Percentiles rank a stretch among this genome's conserved stretches.
Conservation (phyloP, 2,113 vertebrate genomes). For the Colaptes auratus region DNA sequence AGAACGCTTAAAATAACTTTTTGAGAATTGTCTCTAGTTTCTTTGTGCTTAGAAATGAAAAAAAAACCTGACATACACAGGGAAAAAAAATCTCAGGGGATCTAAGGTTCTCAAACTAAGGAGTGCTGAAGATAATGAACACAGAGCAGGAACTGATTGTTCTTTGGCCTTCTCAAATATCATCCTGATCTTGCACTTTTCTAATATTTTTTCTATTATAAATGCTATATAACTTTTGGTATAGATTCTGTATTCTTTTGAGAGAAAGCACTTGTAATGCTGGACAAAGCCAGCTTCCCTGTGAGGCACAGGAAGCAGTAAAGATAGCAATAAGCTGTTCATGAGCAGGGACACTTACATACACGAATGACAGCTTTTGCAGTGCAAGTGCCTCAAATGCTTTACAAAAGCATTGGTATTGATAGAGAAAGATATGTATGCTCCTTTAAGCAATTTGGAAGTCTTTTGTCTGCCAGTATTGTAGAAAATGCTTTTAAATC, state of each 20-base stretch:
- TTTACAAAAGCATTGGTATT: not conserved
- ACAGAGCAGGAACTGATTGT: not conserved
- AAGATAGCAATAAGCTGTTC: not conserved
- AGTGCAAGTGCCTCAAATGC: not conserved
- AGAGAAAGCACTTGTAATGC: not conserved
- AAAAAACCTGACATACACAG: not conserved
- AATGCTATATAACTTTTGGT: not conserved
- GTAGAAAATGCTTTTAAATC: not conserved
- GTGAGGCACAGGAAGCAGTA: not conserved
- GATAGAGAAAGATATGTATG: not conserved
- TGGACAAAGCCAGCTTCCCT: not conserved
- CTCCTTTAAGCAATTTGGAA: not conserved
- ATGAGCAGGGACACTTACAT: not conserved
- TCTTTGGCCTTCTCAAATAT: not conserved
- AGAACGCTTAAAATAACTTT: not conserved
- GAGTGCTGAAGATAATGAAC: not conserved
- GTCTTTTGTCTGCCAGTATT: not conserved
- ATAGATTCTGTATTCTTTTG: not conserved
- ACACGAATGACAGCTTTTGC: not conserved
- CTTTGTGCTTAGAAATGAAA: not conserved
- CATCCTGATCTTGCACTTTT: not conserved
- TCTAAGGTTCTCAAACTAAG: not conserved
- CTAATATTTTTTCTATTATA: not conserved
- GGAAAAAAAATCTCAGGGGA: not conserved
- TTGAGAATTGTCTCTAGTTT: not conserved